Evolutionary conservation across 2,797 vertebrate species (phyloP).

Genomic region (Molossus alvarezi): DNA sequence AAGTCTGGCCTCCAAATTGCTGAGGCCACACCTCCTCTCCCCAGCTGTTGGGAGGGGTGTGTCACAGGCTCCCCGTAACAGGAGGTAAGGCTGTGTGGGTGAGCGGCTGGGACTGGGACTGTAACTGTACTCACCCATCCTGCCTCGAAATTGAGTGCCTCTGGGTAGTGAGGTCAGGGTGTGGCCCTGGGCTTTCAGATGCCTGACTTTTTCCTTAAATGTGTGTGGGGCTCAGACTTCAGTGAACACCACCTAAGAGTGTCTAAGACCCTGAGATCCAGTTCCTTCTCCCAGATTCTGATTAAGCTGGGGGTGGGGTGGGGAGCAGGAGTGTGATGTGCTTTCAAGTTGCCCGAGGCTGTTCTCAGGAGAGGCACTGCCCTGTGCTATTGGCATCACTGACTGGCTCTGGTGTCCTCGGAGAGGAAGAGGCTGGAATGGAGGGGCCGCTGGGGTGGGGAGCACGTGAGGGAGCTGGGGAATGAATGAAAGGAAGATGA

Average conservation of each 20-base stretch:
- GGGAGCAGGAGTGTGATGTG: neutral
- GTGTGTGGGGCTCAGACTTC: neutral
- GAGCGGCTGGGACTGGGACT: too few species aligned
- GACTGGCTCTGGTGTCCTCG: rapidly evolving
- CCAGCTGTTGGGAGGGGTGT: neutral
- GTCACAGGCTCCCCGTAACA: rapidly evolving
- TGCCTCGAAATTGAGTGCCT: neutral
- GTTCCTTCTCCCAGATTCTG: neutral
- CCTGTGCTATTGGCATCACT: neutral
- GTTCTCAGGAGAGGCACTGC: neutral
- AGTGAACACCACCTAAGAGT: neutral
- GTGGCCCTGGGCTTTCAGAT: neutral
- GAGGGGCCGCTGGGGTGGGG: too few species aligned
- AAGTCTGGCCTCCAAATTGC: neutral
- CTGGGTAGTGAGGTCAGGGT: neutral
- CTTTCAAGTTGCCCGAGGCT: neutral
- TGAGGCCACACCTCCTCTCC: neutral
- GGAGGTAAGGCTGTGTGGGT: neutral
- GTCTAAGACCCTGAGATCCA: neutral
- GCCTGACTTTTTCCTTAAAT: neutral
- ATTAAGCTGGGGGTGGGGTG: rapidly evolving
- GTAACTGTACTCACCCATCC: too few species aligned
- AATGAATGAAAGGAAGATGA: neutral
- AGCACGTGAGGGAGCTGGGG: rapidly evolving
- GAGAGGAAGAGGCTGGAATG: neutral